Conservation (phyloP, 2,113 vertebrate species). For the Ctenomys sociabilis region DNA sequence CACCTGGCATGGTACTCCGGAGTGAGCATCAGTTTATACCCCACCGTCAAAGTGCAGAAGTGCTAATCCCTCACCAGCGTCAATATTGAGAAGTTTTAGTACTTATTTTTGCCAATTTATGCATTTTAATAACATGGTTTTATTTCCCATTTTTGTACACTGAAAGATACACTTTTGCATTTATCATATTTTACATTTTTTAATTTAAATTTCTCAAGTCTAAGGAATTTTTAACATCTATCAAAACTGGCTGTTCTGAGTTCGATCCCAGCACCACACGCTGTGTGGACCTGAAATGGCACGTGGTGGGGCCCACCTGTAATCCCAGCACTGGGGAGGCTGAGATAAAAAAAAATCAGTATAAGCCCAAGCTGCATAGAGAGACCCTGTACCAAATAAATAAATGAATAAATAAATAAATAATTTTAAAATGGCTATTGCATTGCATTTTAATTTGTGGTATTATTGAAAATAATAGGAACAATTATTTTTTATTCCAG, state of each 20-base stretch:
- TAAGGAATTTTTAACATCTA: background rate
- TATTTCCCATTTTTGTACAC: background rate
- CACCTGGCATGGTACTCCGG: background rate
- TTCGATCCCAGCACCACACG: too few species aligned
- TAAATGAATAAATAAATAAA: too few species aligned
- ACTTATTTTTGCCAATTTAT: background rate
- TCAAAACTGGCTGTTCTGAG: too few species aligned
- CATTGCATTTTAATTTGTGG: slow-evolving; percentile 31
- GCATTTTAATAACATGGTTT: background rate
- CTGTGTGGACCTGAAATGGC: too few species aligned
- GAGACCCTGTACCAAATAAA: too few species aligned
- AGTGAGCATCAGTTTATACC: rapidly evolving
- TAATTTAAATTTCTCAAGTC: background rate
- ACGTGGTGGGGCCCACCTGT: too few species aligned
- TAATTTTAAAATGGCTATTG: background rate
- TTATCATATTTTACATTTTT: background rate
- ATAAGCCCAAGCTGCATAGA: too few species aligned
- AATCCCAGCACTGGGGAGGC: too few species aligned
- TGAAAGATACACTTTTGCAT: background rate
- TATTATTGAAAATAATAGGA: too few species aligned
- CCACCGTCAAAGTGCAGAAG: rapidly evolving
- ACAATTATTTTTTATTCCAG: background rate
- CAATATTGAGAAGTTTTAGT: rapidly evolving
- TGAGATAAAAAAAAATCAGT: too few species aligned
- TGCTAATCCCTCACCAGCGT: rapidly evolving